Conservation (phyloP, 1,140 invertebrate genomes). For the Lordiphosa stackelbergi region DNA sequence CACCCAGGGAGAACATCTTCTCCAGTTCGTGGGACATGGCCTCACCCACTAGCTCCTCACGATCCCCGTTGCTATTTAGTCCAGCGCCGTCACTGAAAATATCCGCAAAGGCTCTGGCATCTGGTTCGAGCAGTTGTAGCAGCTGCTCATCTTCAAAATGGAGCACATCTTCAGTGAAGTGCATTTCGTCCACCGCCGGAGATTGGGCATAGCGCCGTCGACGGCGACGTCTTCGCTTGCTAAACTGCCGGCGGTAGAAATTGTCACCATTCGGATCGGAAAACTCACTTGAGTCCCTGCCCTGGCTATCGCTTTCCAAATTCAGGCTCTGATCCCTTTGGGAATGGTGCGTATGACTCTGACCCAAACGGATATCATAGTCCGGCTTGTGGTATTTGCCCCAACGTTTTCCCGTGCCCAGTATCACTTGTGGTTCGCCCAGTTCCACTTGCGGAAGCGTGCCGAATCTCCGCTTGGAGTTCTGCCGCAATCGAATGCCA, state of each 20-base stretch:
- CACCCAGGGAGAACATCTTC: constrained; percentile 87
- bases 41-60: constrained; percentile 78
- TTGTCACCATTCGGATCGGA: constrained; percentile 57
- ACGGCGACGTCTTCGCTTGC: constrained; percentile 37
- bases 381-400: constrained; percentile 44
- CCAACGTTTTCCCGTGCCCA: constrained; percentile 45
- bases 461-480: constrained; percentile 66
- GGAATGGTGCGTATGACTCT: constrained; percentile 25
- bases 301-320: constrained; percentile 41
- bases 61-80: constrained; percentile 16
- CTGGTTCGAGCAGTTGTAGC: constrained; percentile 64
- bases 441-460: constrained; percentile 49
- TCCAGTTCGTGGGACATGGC: constrained; percentile 87
- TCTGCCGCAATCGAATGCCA: constrained; percentile 64
- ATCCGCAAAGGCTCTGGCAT: constrained; percentile 71
- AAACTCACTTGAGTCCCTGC: constrained; percentile 46
- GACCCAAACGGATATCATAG: constrained; percentile 57
- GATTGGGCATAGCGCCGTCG: constrained; percentile 39
- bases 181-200: constrained; percentile 56
- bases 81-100: constrained; percentile 40
- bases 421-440: constrained; percentile 59
- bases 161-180: constrained; percentile 75
- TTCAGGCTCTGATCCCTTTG: constrained; percentile 49
- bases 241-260: constrained; percentile 55
- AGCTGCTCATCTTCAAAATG: constrained; percentile 66